phyloP scores from a whole-genome alignment of 2,113 vertebrate genomes.

The Pithys albifrons region DNA sequence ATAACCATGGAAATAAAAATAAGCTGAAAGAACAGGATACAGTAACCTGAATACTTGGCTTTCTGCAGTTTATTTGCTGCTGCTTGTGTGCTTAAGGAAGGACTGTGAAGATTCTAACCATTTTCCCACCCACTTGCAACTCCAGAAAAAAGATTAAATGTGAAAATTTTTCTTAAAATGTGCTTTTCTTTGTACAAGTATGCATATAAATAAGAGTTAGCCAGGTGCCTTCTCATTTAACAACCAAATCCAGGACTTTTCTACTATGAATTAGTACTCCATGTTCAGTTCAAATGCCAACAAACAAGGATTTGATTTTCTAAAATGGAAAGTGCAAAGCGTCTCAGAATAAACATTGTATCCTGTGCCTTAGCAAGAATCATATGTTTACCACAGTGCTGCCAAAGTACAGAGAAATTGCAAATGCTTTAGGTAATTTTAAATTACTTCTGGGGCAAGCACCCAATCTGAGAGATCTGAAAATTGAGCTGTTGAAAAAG shows the following conservation, averaged over 20 bases:
- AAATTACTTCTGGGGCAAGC: slow-evolving; percentile 41
- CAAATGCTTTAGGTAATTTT: slow-evolving; percentile 55
- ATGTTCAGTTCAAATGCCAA: slow-evolving; percentile 11
- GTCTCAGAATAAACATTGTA: slow-evolving; percentile 52
- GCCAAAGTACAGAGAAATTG: slow-evolving; percentile 31
- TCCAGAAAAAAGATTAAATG: background rate
- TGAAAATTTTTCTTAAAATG: background rate
- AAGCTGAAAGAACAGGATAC: background rate
- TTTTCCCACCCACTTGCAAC: background rate
- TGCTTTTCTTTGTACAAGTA: background rate
- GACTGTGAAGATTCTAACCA: background rate
- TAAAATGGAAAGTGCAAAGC: slow-evolving; percentile 38
- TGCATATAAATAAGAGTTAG: background rate
- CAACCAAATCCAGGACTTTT: background rate
- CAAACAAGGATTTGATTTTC: slow-evolving; percentile 38
- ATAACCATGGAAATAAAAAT: background rate
- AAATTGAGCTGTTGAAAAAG: slow-evolving; percentile 34
- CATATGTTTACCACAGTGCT: slow-evolving; percentile 45
- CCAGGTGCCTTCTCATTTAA: background rate
- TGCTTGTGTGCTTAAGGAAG: background rate
- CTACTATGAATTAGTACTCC: background rate
- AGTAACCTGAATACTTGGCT: background rate
- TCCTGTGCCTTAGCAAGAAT: slow-evolving; percentile 44
- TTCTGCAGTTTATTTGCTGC: background rate
- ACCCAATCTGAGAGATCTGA: slow-evolving; percentile 52